Conservation (phyloP, 2,888 invertebrate genomes). For the Lymantria monacha region DNA sequence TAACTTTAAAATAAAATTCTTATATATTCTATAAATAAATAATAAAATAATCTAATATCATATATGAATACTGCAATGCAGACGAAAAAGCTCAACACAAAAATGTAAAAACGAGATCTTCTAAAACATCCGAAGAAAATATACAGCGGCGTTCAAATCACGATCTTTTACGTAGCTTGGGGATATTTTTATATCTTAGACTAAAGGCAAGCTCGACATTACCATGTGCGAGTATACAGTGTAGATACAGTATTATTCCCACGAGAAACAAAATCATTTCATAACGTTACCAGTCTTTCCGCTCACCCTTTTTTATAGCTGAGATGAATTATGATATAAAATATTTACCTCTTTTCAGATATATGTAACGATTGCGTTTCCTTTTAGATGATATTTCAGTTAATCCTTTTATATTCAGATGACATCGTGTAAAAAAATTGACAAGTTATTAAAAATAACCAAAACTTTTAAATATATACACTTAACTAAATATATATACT, state of each 20-base stretch:
- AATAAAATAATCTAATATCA: no score
- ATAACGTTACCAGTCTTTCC: slow-evolving; percentile 51
- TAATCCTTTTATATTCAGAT: slow-evolving; percentile 30
- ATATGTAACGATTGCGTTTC: slow-evolving; percentile 66
- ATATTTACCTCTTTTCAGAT: slow-evolving; percentile 71
- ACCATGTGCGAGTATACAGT: slow-evolving; percentile 31
- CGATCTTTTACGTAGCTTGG: slow-evolving; percentile 30
- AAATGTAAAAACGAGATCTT: slow-evolving; percentile 16
- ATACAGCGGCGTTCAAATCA: slow-evolving; percentile 25
- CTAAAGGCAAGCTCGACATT: slow-evolving; percentile 53
- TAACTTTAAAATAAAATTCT: background rate
- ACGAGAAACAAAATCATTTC: slow-evolving; percentile 58
- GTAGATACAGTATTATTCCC: slow-evolving; percentile 46
- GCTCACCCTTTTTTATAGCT: slow-evolving; percentile 68
- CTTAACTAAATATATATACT: no score
- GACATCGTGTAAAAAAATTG: slow-evolving; percentile 44
- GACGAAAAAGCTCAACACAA: slow-evolving; percentile 4
- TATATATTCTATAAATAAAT: no score
- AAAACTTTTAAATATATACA: no score
- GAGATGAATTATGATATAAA: slow-evolving; percentile 74
- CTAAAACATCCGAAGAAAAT: slow-evolving; percentile 18
- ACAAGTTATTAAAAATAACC: slow-evolving; percentile 37
- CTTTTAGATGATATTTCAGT: slow-evolving; percentile 53
- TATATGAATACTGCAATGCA: slow-evolving; percentile 5
- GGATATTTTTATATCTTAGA: slow-evolving; percentile 48